phyloP scores from a whole-genome alignment of 1,140 invertebrate genomes.

The Musca domestica region DNA sequence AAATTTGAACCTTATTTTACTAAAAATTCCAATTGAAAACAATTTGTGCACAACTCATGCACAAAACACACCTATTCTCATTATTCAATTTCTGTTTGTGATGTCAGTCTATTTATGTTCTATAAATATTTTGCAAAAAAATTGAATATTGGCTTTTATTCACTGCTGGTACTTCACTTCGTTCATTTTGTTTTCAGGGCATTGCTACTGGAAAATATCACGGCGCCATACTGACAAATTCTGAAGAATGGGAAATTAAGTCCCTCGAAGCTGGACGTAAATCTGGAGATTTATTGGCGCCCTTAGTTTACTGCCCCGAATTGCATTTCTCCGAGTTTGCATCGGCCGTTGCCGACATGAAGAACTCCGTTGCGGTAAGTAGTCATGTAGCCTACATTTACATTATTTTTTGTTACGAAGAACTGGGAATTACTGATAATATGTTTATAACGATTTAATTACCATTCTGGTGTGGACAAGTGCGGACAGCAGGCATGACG shows the following conservation, averaged over 20 bases:
- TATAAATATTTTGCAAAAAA: too few relatives aligned
- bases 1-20: too few relatives aligned
- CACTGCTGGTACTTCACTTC: constrained; percentile 16
- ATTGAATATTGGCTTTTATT: too few relatives aligned
- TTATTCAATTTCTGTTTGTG: constrained; percentile 7
- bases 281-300: constrained; percentile 78
- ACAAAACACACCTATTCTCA: too few relatives aligned
- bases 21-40: too few relatives aligned
- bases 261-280: constrained; percentile 62
- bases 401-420: constrained; percentile 3
- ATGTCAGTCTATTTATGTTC: constrained; percentile 9
- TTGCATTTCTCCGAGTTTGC: constrained; percentile 85
- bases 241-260: constrained; percentile 65
- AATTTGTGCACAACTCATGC: too few relatives aligned
- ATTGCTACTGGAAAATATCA: constrained; percentile 85
- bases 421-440: too few relatives aligned
- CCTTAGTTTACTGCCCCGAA: constrained; percentile 83
- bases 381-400: constrained; percentile 52
- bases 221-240: constrained; percentile 76
- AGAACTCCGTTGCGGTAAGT: constrained; percentile 83
- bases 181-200: constrained; percentile 60
- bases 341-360: constrained; percentile 86
- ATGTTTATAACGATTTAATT: constrained; percentile 47
- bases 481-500: too few relatives aligned
- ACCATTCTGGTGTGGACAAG: too few relatives aligned